phyloP scores from a whole-genome alignment of 2,888 invertebrate species.

The Perizoma affinitatum region DNA sequence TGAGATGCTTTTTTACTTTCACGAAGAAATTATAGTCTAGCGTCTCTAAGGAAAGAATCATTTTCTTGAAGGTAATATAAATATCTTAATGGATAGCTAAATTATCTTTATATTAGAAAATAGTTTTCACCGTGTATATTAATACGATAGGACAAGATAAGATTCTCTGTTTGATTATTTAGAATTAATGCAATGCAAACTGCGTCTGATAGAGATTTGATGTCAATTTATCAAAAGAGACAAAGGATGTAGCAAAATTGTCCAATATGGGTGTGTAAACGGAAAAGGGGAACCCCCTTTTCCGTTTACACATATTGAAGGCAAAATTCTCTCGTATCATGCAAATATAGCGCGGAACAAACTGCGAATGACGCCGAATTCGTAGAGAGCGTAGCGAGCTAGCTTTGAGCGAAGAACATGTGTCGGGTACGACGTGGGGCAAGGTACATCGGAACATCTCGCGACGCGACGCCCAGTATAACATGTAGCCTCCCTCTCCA shows the following conservation, averaged over 20 bases:
- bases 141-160: too few relatives aligned
- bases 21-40: too few relatives aligned
- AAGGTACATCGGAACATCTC: constrained; percentile 34
- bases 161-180: not conserved
- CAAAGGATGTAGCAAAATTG: constrained; percentile 31
- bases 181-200: not conserved
- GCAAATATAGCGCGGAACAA: constrained; percentile 74
- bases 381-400: constrained; percentile 61
- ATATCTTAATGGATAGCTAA: too few relatives aligned
- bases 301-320: constrained; percentile 58
- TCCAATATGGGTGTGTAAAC: too few relatives aligned
- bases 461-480: constrained; percentile 65
- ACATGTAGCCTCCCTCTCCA: constrained; percentile 65
- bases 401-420: constrained; percentile 68
- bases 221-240: constrained; percentile 23
- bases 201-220: constrained; percentile 1
- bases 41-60: too few relatives aligned
- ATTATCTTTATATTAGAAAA: too few relatives aligned
- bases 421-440: constrained; percentile 55
- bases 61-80: too few relatives aligned
- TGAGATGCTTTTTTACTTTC: too few relatives aligned
- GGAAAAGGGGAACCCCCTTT: constrained; percentile 54
- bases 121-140: too few relatives aligned
- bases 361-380: constrained; percentile 67
- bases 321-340: constrained; percentile 66